Conservation (phyloP, 1,140 invertebrate genomes). For the Atta cephalotes region DNA sequence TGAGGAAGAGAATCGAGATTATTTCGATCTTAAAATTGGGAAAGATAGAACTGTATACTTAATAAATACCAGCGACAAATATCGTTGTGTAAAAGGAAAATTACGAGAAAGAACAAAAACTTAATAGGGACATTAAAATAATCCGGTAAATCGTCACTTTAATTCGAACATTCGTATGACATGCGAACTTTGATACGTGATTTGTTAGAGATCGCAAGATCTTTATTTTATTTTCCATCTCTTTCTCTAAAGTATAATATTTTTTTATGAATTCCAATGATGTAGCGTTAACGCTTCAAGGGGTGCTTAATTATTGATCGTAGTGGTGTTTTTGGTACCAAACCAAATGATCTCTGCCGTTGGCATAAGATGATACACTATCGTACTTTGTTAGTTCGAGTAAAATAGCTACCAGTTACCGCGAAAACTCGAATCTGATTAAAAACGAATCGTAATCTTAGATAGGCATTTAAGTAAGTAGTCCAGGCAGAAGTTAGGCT, state of each 20-base stretch:
- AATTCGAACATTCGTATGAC: slow-evolving; percentile 11
- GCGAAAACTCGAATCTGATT: slow-evolving; percentile 15
- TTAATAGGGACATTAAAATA: slow-evolving; percentile 14
- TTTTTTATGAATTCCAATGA: slow-evolving; percentile 23
- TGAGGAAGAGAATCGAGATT: neutral
- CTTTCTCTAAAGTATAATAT: slow-evolving; percentile 20
- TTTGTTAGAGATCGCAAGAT: slow-evolving; percentile 7
- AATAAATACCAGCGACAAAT: neutral
- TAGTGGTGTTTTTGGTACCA: slow-evolving; percentile 36
- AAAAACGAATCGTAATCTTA: slow-evolving; percentile 57
- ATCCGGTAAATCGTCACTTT: slow-evolving; percentile 1
- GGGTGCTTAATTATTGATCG: slow-evolving; percentile 21
- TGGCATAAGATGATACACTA: slow-evolving; percentile 12
- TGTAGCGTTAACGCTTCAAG: slow-evolving; percentile 7
- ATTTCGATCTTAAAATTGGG: slow-evolving; percentile 1
- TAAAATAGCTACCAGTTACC: slow-evolving; percentile 24
- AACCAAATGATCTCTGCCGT: slow-evolving; percentile 47
- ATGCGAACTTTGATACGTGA: slow-evolving; percentile 19
- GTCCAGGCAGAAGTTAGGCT: slow-evolving; percentile 57
- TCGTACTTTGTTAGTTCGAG: slow-evolving; percentile 30
- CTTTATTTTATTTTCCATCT: slow-evolving; percentile 12
- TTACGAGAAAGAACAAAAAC: neutral
- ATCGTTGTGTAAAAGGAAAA: neutral
- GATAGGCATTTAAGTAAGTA: slow-evolving; percentile 65
- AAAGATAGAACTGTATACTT: neutral